Evolutionary conservation across 2,113 vertebrate species (phyloP), one percentile per base, ranked within the genome.

Genomic region (Papio anubis): DNA sequence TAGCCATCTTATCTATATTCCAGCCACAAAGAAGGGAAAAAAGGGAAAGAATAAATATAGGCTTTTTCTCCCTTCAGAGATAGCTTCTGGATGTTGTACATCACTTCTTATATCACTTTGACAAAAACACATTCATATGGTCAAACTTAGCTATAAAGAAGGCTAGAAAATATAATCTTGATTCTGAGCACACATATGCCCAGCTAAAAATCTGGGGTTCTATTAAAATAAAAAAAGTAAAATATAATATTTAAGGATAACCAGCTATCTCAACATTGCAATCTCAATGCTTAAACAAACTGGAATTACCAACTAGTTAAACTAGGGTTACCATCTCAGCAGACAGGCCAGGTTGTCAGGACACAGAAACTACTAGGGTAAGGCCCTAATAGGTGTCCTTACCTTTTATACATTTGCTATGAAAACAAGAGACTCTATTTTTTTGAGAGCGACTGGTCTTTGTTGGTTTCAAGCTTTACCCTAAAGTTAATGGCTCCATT

Each of bases 101-200:
- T 8, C 38, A 57, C n/a, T 85, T 94, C 16, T 89, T 88, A 59
- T 38, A 70, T 68, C 35, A 12, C 23, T 80, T 84, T 79, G 32
- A 45, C 30, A 55, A 92, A 94, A 93, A 48, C 55, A 0, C 52
- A 85, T 82, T 85, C n/a, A 9, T 43, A 11, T 35, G 20, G n/a
- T 86, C 50, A 93, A 93, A 76, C 32, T 89, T 88, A 84, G 68
- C 45, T 75, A 82, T 8, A 93, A 90, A 48, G 40, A 87, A 93
- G 38, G 25, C 6, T 61, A 80, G n/a, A 59, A 78, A 76, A 92
- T 52, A 6, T 35, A 86, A 83, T 93, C 20, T 94, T 64, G 81
- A 88, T 91, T 88, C 38, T 82, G 35, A 73, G 45, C 30, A 97
- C 52, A 7, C 38, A 55, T 52, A 2, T 59, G 16, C 23, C 61